Base-by-base conservation (phyloP, 2,113 vertebrate species). In the Pelodiscus sinensis region DNA sequence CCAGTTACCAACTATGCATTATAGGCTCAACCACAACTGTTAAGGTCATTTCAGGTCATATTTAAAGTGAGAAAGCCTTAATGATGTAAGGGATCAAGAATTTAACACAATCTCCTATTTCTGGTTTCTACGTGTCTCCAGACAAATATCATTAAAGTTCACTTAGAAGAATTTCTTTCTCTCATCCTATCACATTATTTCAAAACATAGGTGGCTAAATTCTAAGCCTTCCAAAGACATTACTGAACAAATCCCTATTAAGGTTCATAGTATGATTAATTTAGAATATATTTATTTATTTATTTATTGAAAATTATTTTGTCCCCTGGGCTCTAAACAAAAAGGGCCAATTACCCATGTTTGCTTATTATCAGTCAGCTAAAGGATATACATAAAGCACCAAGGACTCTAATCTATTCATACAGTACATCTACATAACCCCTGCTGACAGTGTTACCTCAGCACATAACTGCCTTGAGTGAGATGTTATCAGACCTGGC, bases 1-100 rank as follows among this genome's bases (percentile, higher is more conserved):
- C 92, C 93, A 95, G 94, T 93, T 97, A 97, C 91, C 79, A 96
- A 88, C 52, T 90, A 88, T 86, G 92, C 91, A 95, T 96, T 94
- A 96, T n/a, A 96, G 93, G 96, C 96, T 96, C 87, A 96, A 90
- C 85, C 90, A 85, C 86, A 91, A 97, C 89, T 94, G 82, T 86
- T 88, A 89, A 93, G 94, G 96, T 96, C 87, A 96, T 51, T 95
- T 87, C 60, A 93, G 91, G 87, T 94, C 91, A 96, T 86, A 81
- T 83, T 87, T n/a, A 87, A 95, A 96, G 93, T 94, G 93, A 95
- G 94, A 96, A 97, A 97, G 92, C 81, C 82, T 94, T 96, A 94
- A 95, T 92, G 89, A 84, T 94, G 75, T 78, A 95, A 96, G 1
- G 80, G 52, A 96, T 93, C 58, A 91, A 90, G 88, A 96, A 89